Evolutionary conservation across 2,113 vertebrate species (phyloP).

Genomic region (Vireo altiloquus): DNA sequence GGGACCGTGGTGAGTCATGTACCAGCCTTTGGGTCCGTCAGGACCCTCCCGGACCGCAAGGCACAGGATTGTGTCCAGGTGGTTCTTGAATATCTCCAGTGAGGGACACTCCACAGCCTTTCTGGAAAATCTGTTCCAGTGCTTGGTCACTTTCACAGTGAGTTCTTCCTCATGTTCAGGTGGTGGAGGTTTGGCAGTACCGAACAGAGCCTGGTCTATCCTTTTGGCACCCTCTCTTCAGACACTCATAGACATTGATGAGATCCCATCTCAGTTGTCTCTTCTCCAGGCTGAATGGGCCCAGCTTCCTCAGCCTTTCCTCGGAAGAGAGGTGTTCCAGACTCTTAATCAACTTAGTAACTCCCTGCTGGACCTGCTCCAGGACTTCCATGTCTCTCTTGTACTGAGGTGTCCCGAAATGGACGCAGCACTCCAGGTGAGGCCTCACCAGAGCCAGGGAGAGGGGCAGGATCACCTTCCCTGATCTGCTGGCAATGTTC

Average conservation of each 20-base stretch:
- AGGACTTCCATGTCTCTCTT: not conserved
- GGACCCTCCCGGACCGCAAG: not conserved
- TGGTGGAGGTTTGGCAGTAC: not conserved
- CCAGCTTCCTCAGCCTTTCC: not conserved
- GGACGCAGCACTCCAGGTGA: not conserved
- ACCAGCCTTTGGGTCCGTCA: not conserved
- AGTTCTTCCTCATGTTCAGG: not conserved
- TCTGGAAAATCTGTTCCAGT: not conserved
- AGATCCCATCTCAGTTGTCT: not conserved
- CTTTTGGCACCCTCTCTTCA: not conserved
- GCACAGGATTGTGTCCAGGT: not conserved
- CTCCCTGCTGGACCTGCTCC: not conserved
- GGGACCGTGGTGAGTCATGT: not conserved
- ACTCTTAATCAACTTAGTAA: too few species aligned
- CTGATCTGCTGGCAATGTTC: not conserved
- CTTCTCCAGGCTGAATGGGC: not conserved
- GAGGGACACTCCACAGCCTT: not conserved
- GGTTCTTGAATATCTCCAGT: not conserved
- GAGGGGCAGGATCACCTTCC: not conserved
- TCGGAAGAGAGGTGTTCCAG: not conserved
- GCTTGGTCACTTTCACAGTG: not conserved
- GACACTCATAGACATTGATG: not conserved
- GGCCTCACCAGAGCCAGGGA: too few species aligned
- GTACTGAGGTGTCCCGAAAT: not conserved
- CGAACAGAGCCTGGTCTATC: not conserved